Evolutionary conservation across 2,113 vertebrate species (phyloP).

Genomic region (Callopanchax toddi): DNA sequence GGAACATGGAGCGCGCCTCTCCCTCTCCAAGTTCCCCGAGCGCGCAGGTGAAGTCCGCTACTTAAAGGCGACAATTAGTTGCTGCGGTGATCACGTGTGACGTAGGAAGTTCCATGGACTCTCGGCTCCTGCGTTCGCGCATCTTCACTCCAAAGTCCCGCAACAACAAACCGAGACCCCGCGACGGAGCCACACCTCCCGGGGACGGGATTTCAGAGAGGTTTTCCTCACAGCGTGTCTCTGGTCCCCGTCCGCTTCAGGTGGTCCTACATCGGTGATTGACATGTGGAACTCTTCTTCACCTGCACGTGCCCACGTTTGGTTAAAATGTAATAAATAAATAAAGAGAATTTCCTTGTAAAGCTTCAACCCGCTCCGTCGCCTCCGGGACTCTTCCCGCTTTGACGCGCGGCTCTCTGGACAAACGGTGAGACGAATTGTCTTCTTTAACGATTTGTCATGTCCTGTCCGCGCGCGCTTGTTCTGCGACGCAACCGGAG

Average conservation of each 20-base stretch:
- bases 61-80: conserved; percentile 23
- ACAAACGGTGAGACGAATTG: conserved; percentile 6
- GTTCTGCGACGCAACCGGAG: conserved; percentile 40
- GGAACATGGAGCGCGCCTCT: conserved; percentile 57
- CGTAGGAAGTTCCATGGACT: conserved; percentile 45
- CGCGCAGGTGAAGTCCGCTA: conserved; percentile 32
- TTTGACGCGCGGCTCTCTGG: too few species aligned
- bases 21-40: conserved; percentile 17
- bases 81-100: conserved; percentile 34
- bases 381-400: too few species aligned
- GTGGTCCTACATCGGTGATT: conserved; percentile 13
- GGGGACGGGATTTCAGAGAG: not conserved
- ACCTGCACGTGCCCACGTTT: conserved; percentile 37
- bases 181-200: conserved; percentile 31
- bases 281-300: conserved; percentile 44
- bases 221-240: conserved; percentile 8
- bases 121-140: conserved; percentile 12
- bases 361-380: conserved; percentile 42
- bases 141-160: conserved; percentile 29
- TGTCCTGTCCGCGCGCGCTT: conserved; percentile 32
- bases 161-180: not conserved
- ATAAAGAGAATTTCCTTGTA: conserved; percentile 18
- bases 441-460: conserved; percentile 11
- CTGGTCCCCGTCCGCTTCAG: conserved; percentile 36
- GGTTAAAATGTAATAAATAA: too few species aligned